These are phyloP conservation scores for Aelia acuminata DNA, from an alignment of 2,888 invertebrate species.

Conservation along the genomic window DNA sequence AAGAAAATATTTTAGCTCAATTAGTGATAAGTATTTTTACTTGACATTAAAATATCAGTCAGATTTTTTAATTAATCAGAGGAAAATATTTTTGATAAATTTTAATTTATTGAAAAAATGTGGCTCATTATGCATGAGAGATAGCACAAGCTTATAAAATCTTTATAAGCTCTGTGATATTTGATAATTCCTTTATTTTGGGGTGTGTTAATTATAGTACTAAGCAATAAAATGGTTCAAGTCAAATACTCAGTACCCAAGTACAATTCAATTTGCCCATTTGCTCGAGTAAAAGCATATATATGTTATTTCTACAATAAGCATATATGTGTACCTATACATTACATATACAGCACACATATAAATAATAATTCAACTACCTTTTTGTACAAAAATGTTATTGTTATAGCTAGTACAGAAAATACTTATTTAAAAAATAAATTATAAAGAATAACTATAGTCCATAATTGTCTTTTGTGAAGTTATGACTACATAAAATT, in stretches of 20 bases:
- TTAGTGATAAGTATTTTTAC: background rate
- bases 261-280: background rate
- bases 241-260: conserved; percentile 13
- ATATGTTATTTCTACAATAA: background rate
- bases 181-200: background rate
- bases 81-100: too few species aligned
- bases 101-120: too few species aligned
- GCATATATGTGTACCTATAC: background rate
- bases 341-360: background rate
- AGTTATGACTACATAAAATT: background rate
- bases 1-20: background rate
- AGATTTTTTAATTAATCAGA: too few species aligned
- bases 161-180: too few species aligned
- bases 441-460: background rate
- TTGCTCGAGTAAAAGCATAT: background rate
- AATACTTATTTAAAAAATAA: background rate
- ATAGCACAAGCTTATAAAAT: too few species aligned
- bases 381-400: background rate
- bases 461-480: background rate
- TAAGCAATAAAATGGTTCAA: background rate
- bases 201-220: background rate
- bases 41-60: too few species aligned
- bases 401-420: background rate
- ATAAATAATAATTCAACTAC: background rate
- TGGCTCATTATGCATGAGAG: too few species aligned